phyloP scores from a whole-genome alignment of 1,140 invertebrate species.

The Drosophila tani region DNA sequence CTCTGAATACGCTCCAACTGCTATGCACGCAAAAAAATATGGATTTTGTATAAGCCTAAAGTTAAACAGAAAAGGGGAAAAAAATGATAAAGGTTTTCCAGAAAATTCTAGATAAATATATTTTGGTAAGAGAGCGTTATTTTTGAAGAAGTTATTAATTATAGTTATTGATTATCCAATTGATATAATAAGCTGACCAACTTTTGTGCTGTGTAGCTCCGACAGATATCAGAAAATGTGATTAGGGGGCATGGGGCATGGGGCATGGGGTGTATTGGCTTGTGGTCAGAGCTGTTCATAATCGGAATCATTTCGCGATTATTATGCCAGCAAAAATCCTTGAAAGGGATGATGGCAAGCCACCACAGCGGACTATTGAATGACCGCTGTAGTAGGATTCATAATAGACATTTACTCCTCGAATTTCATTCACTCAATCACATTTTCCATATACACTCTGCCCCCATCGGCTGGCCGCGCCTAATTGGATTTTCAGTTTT shows the following conservation, averaged over 20 bases:
- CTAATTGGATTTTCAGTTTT: conserved; percentile 53
- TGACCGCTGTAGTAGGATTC: conserved; percentile 8
- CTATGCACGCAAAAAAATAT: neutral
- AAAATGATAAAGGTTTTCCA: too few species aligned
- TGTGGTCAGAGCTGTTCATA: conserved; percentile 43
- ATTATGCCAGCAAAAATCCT: conserved; percentile 27
- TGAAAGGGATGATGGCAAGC: conserved; percentile 2
- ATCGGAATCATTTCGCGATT: conserved; percentile 46
- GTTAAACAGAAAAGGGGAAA: too few species aligned
- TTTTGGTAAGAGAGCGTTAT: too few species aligned
- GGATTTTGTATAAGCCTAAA: too few species aligned
- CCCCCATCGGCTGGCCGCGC: neutral
- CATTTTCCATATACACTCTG: conserved; percentile 12
- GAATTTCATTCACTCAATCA: conserved; percentile 8
- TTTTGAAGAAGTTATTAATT: too few species aligned
- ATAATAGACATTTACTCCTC: conserved; percentile 7
- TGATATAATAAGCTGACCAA: too few species aligned
- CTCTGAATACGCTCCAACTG: conserved; percentile 14
- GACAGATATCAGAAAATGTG: conserved; percentile 1
- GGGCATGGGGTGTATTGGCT: conserved; percentile 14
- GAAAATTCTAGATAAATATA: too few species aligned
- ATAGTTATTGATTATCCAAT: too few species aligned
- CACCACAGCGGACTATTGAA: conserved; percentile 12
- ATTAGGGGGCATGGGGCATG: neutral
- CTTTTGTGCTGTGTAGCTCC: neutral